Percentiles rank a stretch among this genome's conserved stretches.
Evolutionary conservation across 1,140 invertebrate genomes (phyloP).

Genomic region (Drosophila dunni): DNA sequence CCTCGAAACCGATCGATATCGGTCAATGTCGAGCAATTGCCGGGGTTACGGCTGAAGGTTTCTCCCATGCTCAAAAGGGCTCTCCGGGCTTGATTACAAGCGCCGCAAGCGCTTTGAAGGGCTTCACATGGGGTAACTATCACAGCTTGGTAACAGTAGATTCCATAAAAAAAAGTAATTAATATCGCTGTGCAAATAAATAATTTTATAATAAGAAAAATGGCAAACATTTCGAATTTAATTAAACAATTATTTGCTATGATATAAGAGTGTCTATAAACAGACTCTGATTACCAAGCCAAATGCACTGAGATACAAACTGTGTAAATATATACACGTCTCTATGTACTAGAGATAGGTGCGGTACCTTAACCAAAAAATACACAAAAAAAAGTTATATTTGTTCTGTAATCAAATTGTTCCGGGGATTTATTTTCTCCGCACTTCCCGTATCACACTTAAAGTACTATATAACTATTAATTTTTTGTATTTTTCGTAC

Average conservation of each 20-base stretch:
- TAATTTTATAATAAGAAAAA: neutral
- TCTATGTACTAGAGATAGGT: neutral
- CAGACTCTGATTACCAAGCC: slow-evolving; percentile 1
- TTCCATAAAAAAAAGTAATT: no score
- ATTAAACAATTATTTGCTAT: slow-evolving; percentile 5
- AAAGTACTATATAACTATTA: no score
- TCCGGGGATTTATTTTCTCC: neutral
- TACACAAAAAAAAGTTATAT: neutral
- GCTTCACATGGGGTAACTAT: slow-evolving; percentile 18
- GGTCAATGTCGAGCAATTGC: slow-evolving; percentile 49
- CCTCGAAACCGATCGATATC: slow-evolving; percentile 37
- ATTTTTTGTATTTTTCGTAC: no score
- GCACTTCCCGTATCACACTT: neutral
- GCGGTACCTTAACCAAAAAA: neutral
- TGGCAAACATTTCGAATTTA: slow-evolving; percentile 1
- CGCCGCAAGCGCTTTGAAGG: slow-evolving; percentile 19
- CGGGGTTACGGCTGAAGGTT: slow-evolving; percentile 24
- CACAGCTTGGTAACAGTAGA: neutral
- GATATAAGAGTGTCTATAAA: slow-evolving; percentile 1
- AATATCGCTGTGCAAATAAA: no score
- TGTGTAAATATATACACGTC: neutral
- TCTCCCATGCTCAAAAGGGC: neutral
- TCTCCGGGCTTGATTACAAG: neutral
- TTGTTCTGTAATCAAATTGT: neutral
- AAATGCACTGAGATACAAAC: neutral